phyloP scores from a whole-genome alignment of 2,888 invertebrate genomes.

The Acanthosepion esculentum region DNA sequence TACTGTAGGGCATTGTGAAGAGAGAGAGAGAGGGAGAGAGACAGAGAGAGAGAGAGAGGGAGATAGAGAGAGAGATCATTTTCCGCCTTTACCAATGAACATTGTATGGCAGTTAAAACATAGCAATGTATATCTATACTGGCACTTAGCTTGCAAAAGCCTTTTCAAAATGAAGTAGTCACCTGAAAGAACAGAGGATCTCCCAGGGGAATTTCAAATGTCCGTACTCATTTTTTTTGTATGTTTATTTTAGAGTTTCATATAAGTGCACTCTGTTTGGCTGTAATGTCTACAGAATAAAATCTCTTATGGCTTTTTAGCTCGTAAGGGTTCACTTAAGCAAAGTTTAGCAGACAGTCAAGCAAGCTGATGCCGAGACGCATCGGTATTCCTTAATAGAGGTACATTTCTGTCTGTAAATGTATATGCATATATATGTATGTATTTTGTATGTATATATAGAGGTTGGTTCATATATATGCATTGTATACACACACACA shows the following conservation, averaged over 20 bases:
- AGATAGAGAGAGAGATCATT: too few relatives aligned
- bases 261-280: neutral
- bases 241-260: neutral
- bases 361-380: neutral
- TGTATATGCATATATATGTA: too few relatives aligned
- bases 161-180: neutral
- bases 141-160: neutral
- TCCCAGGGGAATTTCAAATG: constrained; percentile 9
- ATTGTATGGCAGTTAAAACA: neutral
- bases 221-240: neutral
- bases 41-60: too few relatives aligned
- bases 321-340: neutral
- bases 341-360: constrained; percentile 6
- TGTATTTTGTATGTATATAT: too few relatives aligned
- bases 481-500: too few relatives aligned
- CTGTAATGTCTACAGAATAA: neutral
- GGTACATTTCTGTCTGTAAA: too few relatives aligned
- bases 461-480: too few relatives aligned
- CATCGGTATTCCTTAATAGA: neutral
- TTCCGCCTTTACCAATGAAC: neutral
- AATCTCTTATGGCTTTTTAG: constrained; percentile 33
- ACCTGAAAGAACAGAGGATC: neutral
- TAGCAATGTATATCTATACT: neutral
- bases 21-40: too few relatives aligned
- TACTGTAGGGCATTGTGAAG: too few relatives aligned